Percentiles rank a stretch among this genome's conserved stretches.
Evolutionary conservation across 37 sponge, comb jelly and placozoan genomes (phyloP).

Genomic region (Theonella swinhoei): DNA sequence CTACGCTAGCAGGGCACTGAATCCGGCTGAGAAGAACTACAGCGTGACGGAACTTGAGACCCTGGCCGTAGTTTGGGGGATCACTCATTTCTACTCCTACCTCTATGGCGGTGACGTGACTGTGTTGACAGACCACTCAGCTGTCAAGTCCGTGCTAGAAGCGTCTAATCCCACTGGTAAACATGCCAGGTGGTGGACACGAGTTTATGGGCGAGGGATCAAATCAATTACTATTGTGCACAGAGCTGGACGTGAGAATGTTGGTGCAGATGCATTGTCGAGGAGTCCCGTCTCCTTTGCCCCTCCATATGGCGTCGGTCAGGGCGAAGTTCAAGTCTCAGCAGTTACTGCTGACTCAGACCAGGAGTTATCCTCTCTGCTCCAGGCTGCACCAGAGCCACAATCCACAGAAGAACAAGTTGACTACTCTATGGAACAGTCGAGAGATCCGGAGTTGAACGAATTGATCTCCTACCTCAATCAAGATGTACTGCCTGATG

Average conservation of each 20-base stretch:
- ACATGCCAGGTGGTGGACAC: slow-evolving; percentile 63
- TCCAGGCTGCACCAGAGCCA: not conserved
- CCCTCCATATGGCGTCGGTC: not conserved
- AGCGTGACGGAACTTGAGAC: not conserved
- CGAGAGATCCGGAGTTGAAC: slow-evolving; percentile 23
- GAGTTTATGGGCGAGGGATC: slow-evolving; percentile 27
- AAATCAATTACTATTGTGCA: slow-evolving; percentile 6
- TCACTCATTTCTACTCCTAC: slow-evolving; percentile 6
- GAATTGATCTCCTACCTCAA: slow-evolving; percentile 22
- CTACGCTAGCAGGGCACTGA: slow-evolving; percentile 25
- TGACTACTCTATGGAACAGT: slow-evolving; percentile 22
- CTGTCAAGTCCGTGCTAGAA: slow-evolving; percentile 57
- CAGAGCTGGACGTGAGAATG: slow-evolving; percentile 39
- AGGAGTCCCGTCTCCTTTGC: slow-evolving; percentile 4
- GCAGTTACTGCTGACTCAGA: not conserved
- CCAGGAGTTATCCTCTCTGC: not conserved
- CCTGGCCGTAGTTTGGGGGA: slow-evolving; percentile 27
- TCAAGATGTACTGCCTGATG: slow-evolving; percentile 12
- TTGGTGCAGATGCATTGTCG: slow-evolving; percentile 54
- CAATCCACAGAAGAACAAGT: not conserved
- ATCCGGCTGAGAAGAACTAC: slow-evolving; percentile 18
- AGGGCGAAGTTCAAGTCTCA: slow-evolving; percentile 3
- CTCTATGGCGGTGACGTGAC: slow-evolving; percentile 18
- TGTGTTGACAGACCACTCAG: slow-evolving; percentile 43
- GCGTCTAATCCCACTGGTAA: slow-evolving; percentile 51